Conservation (phyloP, 2,888 invertebrate species). For the Perizoma flavofasciatum region DNA sequence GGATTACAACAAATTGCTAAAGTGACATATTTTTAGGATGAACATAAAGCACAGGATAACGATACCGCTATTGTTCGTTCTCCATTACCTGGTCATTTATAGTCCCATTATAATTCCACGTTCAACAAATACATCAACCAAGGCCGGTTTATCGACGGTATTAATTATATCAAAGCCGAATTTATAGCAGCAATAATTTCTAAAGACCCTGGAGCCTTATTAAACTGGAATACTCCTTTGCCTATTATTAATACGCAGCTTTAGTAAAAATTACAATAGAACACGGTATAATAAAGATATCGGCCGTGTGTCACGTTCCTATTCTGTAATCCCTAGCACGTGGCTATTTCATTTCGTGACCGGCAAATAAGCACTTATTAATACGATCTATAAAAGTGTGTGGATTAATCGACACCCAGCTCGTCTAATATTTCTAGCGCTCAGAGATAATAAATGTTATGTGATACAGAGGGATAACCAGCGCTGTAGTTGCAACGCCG, state of each 20-base stretch:
- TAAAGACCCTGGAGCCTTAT: slow-evolving; percentile 60
- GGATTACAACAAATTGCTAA: no score
- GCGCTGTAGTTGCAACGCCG: slow-evolving; percentile 43
- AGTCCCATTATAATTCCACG: slow-evolving; percentile 42
- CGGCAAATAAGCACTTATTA: slow-evolving; percentile 78
- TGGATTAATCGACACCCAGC: slow-evolving; percentile 69
- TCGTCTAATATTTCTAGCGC: slow-evolving; percentile 78
- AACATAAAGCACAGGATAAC: slow-evolving; percentile 35
- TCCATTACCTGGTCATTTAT: slow-evolving; percentile 38
- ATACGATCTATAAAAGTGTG: slow-evolving; percentile 58
- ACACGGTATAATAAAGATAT: slow-evolving; percentile 53
- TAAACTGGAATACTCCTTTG: slow-evolving; percentile 59
- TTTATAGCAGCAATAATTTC: slow-evolving; percentile 68
- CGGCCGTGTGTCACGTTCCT: slow-evolving; percentile 52
- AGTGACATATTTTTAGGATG: slow-evolving; percentile 13
- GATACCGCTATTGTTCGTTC: slow-evolving; percentile 31
- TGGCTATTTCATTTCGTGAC: slow-evolving; percentile 73
- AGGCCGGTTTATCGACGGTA: slow-evolving; percentile 53
- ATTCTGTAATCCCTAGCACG: slow-evolving; percentile 71
- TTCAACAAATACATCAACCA: slow-evolving; percentile 54
- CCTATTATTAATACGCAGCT: slow-evolving; percentile 40
- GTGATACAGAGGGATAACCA: slow-evolving; percentile 65
- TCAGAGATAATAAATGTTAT: slow-evolving; percentile 69
- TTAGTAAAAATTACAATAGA: slow-evolving; percentile 34
- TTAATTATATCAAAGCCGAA: slow-evolving; percentile 62